Conservation (phyloP, 1,140 invertebrate genomes). For the Zelostemma sp. region DNA sequence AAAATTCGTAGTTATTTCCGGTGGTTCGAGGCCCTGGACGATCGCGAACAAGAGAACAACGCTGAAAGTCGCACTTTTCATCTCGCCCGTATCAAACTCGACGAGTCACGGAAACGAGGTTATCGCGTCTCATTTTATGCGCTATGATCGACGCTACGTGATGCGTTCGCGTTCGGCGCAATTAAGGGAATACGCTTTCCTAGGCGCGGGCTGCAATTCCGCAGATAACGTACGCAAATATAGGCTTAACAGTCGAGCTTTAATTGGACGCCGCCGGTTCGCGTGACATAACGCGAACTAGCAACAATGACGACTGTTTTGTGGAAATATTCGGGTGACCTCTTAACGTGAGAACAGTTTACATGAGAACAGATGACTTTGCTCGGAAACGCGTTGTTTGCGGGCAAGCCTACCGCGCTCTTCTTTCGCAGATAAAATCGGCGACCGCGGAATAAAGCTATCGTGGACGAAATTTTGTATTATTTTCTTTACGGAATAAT, state of each 20-base stretch:
- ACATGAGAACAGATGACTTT: constrained; percentile 31
- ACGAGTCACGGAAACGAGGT: constrained; percentile 2
- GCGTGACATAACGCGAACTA: constrained; percentile 21
- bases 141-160: constrained; percentile 6
- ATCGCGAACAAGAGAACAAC: neutral
- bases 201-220: constrained; percentile 3
- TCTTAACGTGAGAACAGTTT: constrained; percentile 33
- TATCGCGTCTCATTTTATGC: constrained; percentile 7
- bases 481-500: too few species aligned
- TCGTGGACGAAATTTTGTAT: too few species aligned
- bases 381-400: constrained; percentile 10
- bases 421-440: too few species aligned
- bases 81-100: neutral
- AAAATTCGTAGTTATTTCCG: constrained; percentile 44
- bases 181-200: constrained; percentile 11
- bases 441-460: too few species aligned
- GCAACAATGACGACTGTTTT: constrained; percentile 30
- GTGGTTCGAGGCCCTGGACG: constrained; percentile 5
- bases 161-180: constrained; percentile 14
- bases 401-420: too few species aligned
- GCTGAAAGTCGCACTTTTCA: constrained; percentile 1
- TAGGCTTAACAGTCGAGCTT: constrained; percentile 11
- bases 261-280: constrained; percentile 25
- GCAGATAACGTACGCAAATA: constrained; percentile 15
- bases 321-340: constrained; percentile 42